Base-by-base conservation (phyloP, 37 sponge, comb jelly and placozoan genomes). In the Petrosia ficiformis region DNA sequence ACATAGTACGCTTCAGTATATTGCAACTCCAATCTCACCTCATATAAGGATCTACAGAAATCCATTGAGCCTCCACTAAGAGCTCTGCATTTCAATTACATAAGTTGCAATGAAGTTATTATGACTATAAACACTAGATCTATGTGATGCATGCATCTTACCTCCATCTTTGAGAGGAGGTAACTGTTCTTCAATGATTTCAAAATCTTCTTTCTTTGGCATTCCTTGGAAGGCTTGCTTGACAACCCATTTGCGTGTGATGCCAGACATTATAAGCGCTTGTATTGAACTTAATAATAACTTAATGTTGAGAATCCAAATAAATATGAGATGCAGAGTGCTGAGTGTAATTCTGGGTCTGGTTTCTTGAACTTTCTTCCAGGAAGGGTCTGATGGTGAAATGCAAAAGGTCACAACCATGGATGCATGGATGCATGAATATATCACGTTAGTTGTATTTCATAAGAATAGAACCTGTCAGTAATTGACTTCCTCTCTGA, bases 41-140 rank as follows among this genome's bases (percentile, higher is more conserved):
- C 94, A 94, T 94, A 88, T 94, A 94, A 22, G 94, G 94, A 78
- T 94, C 94, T 32, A 94, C 94, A 30, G 88, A 73, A 11, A 86
- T 61, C 81, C 88, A 94, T 30, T 73, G 70, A 22, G 91, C 81
- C 54, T 94, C 80, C 39, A 68, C 81, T 8, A 94, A 72, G 43
- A 86, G 80, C 44, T 94, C 94, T 91, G 48, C 21, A 2, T 54
- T 30, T 26, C 14, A 6, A 65, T 25, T 24, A 71, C 22, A 61
- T 61, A n/a, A 61, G n/a, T 5, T n/a, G 63, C 5, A 29, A 61
- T 48, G 54, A 19, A 48, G 54, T n/a, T 61, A 5, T 61, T 61
- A 11, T 8, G 63, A 5, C 28, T 61, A n/a, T n/a, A 6, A 26
- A 5, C 22, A 26, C 5, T 29, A 61, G 63, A 24, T 61, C 26